Conservation (phyloP, 1,140 invertebrate species). For the Lordiphosa clarofinis region DNA sequence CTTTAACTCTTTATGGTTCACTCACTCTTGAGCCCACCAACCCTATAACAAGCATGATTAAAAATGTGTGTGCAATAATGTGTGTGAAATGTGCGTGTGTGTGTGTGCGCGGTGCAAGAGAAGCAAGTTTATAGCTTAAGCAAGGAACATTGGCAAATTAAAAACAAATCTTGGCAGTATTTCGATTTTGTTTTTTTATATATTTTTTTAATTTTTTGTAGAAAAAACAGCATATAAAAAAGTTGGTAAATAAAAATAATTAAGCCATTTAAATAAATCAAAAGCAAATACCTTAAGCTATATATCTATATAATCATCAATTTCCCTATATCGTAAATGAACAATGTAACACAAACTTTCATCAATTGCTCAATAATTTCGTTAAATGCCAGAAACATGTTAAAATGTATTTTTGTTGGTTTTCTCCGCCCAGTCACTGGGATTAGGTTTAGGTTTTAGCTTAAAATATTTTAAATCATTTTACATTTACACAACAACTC, state of each 20-base stretch:
- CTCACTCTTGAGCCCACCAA: no score
- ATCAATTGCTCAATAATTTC: no score
- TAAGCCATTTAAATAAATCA: constrained; percentile 37
- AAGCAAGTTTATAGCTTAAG: constrained; percentile 21
- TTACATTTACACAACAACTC: constrained; percentile 1
- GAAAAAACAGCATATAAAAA: constrained; percentile 12
- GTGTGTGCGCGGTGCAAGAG: background rate
- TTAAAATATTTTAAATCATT: background rate
- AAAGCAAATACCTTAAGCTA: constrained; percentile 19
- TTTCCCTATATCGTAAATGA: no score
- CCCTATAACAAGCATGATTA: constrained; percentile 4
- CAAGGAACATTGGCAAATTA: constrained; percentile 55
- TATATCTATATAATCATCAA: no score
- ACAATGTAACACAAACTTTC: no score
- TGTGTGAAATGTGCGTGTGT: constrained; percentile 10
- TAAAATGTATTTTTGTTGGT: no score
- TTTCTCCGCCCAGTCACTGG: background rate
- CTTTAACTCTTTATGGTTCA: no score
- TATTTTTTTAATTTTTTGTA: constrained; percentile 5
- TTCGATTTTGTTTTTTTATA: constrained; percentile 12
- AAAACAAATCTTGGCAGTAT: constrained; percentile 47
- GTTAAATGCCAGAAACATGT: no score
- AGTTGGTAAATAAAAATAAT: constrained; percentile 22
- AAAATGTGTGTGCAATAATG: no score
- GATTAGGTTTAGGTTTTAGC: background rate